A percentile compares a stretch with the other conserved stretches of the same genome.
These are phyloP conservation scores for Mythimna vitellina DNA, from an alignment of 2,888 invertebrate genomes.

Conservation along the genomic window DNA sequence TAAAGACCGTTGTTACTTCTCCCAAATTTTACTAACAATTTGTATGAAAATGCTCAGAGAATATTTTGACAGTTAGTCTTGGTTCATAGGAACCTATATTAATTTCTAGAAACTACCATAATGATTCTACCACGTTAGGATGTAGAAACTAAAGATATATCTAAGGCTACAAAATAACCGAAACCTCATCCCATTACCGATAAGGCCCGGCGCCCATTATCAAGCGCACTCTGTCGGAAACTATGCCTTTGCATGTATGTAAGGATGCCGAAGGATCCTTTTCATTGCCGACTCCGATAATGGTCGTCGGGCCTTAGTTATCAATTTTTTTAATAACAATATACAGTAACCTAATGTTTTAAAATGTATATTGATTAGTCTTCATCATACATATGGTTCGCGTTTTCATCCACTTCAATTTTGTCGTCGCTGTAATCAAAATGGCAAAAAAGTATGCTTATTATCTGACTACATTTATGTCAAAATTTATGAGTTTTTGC, in stretches of 20 bases:
- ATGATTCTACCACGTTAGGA: neutral
- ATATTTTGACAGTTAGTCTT: neutral
- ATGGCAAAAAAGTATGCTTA: conserved; percentile 2
- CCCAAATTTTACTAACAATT: neutral
- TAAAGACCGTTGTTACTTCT: neutral
- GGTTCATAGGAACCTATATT: neutral
- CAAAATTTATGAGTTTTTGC: neutral
- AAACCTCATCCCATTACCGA: conserved; percentile 6
- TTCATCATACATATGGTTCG: conserved; percentile 35
- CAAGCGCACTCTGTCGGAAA: no score
- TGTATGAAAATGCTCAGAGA: neutral
- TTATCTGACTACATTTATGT: neutral
- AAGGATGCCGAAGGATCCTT: no score
- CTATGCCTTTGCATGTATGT: no score
- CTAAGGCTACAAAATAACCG: conserved; percentile 4
- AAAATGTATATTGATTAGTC: conserved; percentile 11
- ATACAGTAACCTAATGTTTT: conserved; percentile 20
- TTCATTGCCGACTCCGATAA: no score
- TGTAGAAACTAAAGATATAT: conserved; percentile 10
- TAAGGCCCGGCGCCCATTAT: neutral
- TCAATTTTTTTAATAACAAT: conserved; percentile 2
- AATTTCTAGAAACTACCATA: neutral
- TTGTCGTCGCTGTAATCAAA: conserved; percentile 55
- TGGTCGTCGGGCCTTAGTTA: no score
- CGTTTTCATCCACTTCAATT: conserved; percentile 55